phyloP scores from a whole-genome alignment of 1,140 invertebrate species.

The Listronotus bonariensis region DNA sequence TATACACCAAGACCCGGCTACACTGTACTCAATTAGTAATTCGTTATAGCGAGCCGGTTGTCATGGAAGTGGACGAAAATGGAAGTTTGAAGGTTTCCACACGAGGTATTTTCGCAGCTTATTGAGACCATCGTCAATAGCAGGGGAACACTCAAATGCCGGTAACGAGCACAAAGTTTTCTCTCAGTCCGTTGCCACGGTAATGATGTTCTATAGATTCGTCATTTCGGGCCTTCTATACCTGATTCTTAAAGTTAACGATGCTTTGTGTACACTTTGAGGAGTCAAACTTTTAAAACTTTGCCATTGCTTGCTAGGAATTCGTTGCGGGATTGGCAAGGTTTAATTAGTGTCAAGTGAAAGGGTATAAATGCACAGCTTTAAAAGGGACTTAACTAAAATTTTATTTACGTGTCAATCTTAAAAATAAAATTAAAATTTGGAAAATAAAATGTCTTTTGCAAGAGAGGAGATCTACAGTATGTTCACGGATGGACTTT shows the following conservation, averaged over 20 bases:
- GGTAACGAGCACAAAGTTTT: slow-evolving; percentile 16
- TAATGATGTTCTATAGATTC: slow-evolving; percentile 18
- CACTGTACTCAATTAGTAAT: slow-evolving; percentile 13
- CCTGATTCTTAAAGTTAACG: slow-evolving; percentile 6
- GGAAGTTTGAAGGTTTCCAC: slow-evolving; percentile 17
- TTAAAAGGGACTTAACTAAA: too few relatives aligned
- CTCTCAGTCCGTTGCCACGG: slow-evolving; percentile 10
- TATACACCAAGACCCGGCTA: slow-evolving; percentile 11
- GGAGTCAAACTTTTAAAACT: slow-evolving; percentile 1
- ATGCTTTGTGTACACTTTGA: slow-evolving; percentile 9
- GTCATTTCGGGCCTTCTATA: slow-evolving; percentile 1
- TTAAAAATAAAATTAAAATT: too few relatives aligned
- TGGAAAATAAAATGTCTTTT: too few relatives aligned
- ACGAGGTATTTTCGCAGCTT: slow-evolving; percentile 15
- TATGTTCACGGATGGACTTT: too few relatives aligned
- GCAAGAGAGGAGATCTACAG: too few relatives aligned
- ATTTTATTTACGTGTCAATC: too few relatives aligned
- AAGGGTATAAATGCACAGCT: too few relatives aligned
- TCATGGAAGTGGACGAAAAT: slow-evolving; percentile 17
- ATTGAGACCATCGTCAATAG: slow-evolving; percentile 15
- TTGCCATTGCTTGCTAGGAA: neutral
- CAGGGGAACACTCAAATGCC: slow-evolving; percentile 1
- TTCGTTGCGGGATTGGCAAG: neutral
- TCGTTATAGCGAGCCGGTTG: slow-evolving; percentile 8
- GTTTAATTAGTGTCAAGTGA: slow-evolving; percentile 14